Percentiles rank a stretch among this genome's conserved stretches.
These are phyloP conservation scores for Phalacrocorax carbo DNA, from an alignment of 2,113 vertebrate genomes.

Conservation along the genomic window DNA sequence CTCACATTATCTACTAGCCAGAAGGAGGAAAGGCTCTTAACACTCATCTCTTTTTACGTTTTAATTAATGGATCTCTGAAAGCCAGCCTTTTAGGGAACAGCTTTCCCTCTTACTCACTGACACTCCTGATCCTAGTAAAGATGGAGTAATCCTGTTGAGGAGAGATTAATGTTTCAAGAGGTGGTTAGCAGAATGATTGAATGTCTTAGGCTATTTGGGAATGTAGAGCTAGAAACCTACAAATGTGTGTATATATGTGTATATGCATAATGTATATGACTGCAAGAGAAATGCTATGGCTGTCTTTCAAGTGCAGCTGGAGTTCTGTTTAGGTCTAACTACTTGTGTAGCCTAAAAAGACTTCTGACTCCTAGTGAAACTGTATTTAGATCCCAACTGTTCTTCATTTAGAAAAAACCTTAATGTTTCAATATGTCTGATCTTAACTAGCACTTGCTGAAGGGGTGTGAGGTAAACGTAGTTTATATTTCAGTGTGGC, in stretches of 20 bases:
- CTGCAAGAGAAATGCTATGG: not conserved
- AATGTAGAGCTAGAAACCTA: not conserved
- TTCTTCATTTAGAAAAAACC: not conserved
- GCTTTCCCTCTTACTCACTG: not conserved
- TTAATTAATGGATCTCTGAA: not conserved
- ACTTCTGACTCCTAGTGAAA: not conserved
- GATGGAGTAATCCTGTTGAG: not conserved
- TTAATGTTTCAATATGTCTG: not conserved
- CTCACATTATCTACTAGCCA: accelerated
- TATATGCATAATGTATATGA: not conserved
- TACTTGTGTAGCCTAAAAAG: not conserved
- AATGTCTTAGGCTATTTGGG: not conserved
- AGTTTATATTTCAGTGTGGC: not conserved
- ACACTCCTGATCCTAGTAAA: not conserved
- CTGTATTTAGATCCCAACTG: not conserved
- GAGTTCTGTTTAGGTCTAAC: not conserved
- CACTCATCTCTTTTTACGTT: not conserved
- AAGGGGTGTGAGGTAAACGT: not conserved
- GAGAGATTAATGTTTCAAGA: not conserved
- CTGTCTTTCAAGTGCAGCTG: not conserved
- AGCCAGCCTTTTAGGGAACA: not conserved
- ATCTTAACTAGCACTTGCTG: not conserved
- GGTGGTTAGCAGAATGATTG: no score
- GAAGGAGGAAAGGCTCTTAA: not conserved
- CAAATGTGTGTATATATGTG: not conserved